Conservation (phyloP, 2,888 invertebrate genomes). For the Notocelia uddmanniana region DNA sequence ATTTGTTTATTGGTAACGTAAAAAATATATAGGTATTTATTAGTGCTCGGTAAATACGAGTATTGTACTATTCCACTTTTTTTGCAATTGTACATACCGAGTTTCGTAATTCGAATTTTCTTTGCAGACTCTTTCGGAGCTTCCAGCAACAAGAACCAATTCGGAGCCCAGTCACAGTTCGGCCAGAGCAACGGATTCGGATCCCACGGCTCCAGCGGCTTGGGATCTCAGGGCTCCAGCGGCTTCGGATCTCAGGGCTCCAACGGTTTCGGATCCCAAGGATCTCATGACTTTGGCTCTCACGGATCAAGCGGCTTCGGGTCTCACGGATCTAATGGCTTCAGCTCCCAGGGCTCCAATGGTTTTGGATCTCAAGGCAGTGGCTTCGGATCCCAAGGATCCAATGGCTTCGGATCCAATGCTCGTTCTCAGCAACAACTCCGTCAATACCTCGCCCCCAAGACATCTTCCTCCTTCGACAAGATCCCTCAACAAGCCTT, state of each 20-base stretch:
- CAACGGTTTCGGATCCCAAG: conserved; percentile 19
- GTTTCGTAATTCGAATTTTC: background rate
- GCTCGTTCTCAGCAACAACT: conserved; percentile 58
- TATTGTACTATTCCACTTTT: too few relatives aligned
- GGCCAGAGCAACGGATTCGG: conserved; percentile 23
- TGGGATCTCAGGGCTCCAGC: conserved; percentile 16
- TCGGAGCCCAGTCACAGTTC: conserved; percentile 23
- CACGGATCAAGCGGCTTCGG: conserved; percentile 26
- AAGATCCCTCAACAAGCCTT: conserved; percentile 73
- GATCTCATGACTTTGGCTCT: conserved; percentile 28
- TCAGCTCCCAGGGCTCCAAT: conserved; percentile 32
- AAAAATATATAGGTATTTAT: too few relatives aligned
- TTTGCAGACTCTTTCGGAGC: conserved; percentile 43
- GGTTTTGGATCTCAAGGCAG: conserved; percentile 23
- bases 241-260: conserved; percentile 28
- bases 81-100: too few relatives aligned
- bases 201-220: conserved; percentile 25
- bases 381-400: conserved; percentile 31
- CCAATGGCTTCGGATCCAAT: conserved; percentile 40
- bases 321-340: conserved; percentile 31
- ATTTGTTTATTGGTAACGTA: too few relatives aligned
- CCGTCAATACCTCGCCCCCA: conserved; percentile 74
- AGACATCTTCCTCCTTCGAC: conserved; percentile 58
- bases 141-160: conserved; percentile 38
- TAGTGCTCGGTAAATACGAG: too few relatives aligned